Evolutionary conservation across 2,113 vertebrate species (phyloP), one percentile per base, ranked within the genome.

Genomic region (Galeopterus variegatus): DNA sequence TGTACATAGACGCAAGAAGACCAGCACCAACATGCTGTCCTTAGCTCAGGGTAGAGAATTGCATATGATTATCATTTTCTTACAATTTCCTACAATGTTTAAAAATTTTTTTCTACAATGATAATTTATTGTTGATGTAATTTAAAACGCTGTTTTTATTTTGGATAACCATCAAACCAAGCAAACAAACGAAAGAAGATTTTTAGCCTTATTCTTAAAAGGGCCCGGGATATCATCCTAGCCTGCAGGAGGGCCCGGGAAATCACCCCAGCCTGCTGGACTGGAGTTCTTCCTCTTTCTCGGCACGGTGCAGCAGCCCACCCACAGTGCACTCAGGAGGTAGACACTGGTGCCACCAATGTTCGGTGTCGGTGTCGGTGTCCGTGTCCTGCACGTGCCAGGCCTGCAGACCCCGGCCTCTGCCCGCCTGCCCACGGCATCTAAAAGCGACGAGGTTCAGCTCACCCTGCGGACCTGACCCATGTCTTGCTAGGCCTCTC

Each of bases 291-390:
- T 4, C 1, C 1, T 72, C 28, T 36, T n/a, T 48, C 19, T 58
- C 13, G 45, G 24, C 28, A 36, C 13, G 0, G 0, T 3, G 3
- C 33, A 11, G 1, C 52, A n/a, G 10, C 18, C 5, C 0, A 23
- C 52, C 69, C 58, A 14, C 17, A 76, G 23, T 52, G 14, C 18
- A 45, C 62, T 58, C 23, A 10, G 48, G 77, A 52, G 65, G 14
- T 11, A n/a, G 24, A n/a, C n/a, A 3, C 4, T 4, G 4, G 6
- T 31, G 23, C 56, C 10, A 23, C 50, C 26, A 45, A 56, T 41
- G 41, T 41, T 41, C 41, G n/a, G n/a, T n/a, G n/a, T n/a, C n/a
- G n/a, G n/a, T n/a, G 41, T 41, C 41, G 3, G 41, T 41, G 4
- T 41, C 41, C 41, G 41, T 41, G 41, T 41, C 41, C 41, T 41